Evolutionary conservation across 2,888 invertebrate genomes (phyloP).

Genomic region (Bellardia bayeri): DNA sequence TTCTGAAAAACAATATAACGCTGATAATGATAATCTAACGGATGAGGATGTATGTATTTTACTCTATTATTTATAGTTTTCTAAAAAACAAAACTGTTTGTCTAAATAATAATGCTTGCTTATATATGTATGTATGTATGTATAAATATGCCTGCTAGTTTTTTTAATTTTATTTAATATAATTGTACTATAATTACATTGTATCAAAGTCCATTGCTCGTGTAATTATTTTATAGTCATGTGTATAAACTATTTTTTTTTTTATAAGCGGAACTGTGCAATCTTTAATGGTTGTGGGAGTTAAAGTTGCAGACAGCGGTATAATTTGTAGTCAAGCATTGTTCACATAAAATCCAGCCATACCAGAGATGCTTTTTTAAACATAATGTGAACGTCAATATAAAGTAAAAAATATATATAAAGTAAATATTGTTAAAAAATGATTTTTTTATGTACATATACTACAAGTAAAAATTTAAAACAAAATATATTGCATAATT

Average conservation of each 20-base stretch:
- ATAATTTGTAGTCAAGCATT: too few relatives aligned
- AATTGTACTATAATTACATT: constrained; percentile 15
- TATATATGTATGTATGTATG: background rate
- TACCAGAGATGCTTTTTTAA: too few relatives aligned
- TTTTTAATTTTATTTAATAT: constrained; percentile 6
- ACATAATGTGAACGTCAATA: too few relatives aligned
- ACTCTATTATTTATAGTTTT: background rate
- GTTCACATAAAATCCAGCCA: too few relatives aligned
- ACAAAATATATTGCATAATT: too few relatives aligned
- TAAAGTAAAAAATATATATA: too few relatives aligned
- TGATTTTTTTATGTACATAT: too few relatives aligned
- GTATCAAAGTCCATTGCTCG: constrained; percentile 16
- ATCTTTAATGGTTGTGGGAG: background rate
- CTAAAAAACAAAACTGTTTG: background rate
- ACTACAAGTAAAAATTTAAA: too few relatives aligned
- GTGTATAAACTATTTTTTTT: constrained; percentile 1
- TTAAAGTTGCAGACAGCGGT: too few relatives aligned
- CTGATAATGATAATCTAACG: background rate
- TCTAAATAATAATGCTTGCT: background rate
- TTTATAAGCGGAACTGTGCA: background rate
- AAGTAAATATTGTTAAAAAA: too few relatives aligned
- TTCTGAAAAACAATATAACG: constrained; percentile 40
- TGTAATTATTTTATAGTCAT: constrained; percentile 29
- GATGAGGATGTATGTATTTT: constrained; percentile 49
- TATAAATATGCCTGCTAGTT: constrained; percentile 4